A percentile compares a stretch with the other conserved stretches of the same genome.
phyloP scores from a whole-genome alignment of 2,113 vertebrate species.

The Arizona elegans region DNA sequence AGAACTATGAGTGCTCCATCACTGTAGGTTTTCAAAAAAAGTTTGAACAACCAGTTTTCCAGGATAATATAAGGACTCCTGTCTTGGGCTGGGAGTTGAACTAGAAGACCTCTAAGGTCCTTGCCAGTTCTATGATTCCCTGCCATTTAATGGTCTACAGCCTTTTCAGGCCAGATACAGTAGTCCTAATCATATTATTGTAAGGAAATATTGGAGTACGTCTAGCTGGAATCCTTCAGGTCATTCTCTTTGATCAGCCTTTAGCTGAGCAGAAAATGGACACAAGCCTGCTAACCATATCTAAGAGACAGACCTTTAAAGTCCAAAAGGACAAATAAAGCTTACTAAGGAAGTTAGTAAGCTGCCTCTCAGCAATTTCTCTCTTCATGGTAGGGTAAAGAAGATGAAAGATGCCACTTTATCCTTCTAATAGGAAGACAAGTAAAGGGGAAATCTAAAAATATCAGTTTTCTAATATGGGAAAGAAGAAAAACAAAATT shows the following conservation, averaged over 20 bases:
- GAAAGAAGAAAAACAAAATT: neutral
- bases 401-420: neutral
- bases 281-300: neutral
- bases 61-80: neutral
- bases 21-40: neutral
- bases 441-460: neutral
- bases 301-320: neutral
- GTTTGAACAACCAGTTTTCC: neutral
- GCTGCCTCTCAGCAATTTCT: neutral
- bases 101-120: neutral
- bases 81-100: neutral
- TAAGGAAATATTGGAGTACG: neutral
- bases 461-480: neutral
- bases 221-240: neutral
- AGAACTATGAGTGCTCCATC: neutral
- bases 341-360: neutral
- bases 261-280: neutral
- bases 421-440: neutral
- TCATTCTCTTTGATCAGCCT: neutral
- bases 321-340: neutral
- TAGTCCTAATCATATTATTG: neutral
- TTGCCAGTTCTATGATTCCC: neutral
- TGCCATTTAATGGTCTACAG: neutral
- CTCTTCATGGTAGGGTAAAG: neutral
- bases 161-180: neutral